Conservation (phyloP, 2,888 invertebrate genomes). For the Parelbella ahira region DNA sequence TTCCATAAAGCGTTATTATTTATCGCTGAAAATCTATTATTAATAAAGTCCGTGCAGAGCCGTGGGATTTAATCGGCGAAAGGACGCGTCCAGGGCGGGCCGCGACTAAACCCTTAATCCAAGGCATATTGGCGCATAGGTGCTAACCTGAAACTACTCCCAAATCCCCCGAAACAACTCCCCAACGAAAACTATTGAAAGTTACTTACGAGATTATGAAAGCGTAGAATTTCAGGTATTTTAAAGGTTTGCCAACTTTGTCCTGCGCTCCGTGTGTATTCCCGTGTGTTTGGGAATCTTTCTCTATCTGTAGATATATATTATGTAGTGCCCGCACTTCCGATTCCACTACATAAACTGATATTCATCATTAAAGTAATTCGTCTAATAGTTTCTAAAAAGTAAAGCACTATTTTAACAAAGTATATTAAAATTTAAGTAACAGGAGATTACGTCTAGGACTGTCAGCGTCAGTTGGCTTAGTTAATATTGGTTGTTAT, state of each 20-base stretch:
- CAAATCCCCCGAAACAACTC: constrained; percentile 46
- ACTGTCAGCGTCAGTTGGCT: no score
- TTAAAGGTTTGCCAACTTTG: constrained; percentile 39
- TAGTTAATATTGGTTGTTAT: no score
- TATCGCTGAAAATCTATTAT: constrained; percentile 33
- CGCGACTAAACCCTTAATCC: constrained; percentile 75
- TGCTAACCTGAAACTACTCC: constrained; percentile 64
- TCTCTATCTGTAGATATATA: no score
- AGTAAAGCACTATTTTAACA: no score
- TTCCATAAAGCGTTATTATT: constrained; percentile 19
- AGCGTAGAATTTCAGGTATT: constrained; percentile 42
- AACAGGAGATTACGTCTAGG: no score
- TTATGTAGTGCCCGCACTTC: no score
- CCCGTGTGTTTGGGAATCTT: no score
- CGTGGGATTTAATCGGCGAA: constrained; percentile 68
- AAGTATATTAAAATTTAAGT: no score
- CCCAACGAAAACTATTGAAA: constrained; percentile 67
- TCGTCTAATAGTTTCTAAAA: no score
- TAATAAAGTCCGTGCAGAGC: constrained; percentile 50
- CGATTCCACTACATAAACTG: no score
- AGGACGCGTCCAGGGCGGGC: constrained; percentile 48
- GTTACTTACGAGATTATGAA: constrained; percentile 59
- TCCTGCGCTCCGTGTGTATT: constrained; percentile 30
- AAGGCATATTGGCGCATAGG: constrained; percentile 70
- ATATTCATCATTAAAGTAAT: no score